These are phyloP conservation scores for Sicus ferrugineus DNA, from an alignment of 2,888 invertebrate genomes.

Conservation along the genomic window DNA sequence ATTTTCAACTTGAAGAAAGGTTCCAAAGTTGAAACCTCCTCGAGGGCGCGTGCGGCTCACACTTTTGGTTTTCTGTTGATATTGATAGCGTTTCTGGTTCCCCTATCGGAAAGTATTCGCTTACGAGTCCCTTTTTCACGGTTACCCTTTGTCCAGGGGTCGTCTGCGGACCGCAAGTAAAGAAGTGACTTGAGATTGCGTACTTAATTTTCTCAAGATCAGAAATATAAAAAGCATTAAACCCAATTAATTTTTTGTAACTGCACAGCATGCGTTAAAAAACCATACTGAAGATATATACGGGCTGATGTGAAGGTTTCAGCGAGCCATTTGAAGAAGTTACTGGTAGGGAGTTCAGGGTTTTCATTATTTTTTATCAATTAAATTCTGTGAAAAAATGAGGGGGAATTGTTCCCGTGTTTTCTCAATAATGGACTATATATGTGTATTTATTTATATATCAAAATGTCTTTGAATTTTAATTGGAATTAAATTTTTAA, in stretches of 20 bases:
- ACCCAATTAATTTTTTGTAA: slow-evolving; percentile 8
- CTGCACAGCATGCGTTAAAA: slow-evolving; percentile 4
- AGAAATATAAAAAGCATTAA: neutral
- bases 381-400: slow-evolving; percentile 24
- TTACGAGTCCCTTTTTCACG: neutral
- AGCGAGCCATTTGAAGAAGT: neutral
- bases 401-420: slow-evolving; percentile 23
- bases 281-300: slow-evolving; percentile 16
- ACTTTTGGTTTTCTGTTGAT: slow-evolving; percentile 25
- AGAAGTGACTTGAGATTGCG: neutral
- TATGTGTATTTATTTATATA: no score
- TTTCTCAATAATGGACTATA: no score
- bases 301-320: slow-evolving; percentile 23
- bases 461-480: no score
- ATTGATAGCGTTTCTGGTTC: neutral
- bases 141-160: slow-evolving; percentile 7
- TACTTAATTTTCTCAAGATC: slow-evolving; percentile 27
- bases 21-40: slow-evolving; percentile 16
- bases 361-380: slow-evolving; percentile 18
- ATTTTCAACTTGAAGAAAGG: slow-evolving; percentile 22
- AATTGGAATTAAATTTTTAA: neutral
- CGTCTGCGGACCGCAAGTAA: slow-evolving; percentile 1
- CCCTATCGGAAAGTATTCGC: neutral
- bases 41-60: slow-evolving; percentile 32
- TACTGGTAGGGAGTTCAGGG: slow-evolving; percentile 4